Base-by-base conservation (phyloP, 1,140 invertebrate species). In the Macrocentrus cingulum region DNA sequence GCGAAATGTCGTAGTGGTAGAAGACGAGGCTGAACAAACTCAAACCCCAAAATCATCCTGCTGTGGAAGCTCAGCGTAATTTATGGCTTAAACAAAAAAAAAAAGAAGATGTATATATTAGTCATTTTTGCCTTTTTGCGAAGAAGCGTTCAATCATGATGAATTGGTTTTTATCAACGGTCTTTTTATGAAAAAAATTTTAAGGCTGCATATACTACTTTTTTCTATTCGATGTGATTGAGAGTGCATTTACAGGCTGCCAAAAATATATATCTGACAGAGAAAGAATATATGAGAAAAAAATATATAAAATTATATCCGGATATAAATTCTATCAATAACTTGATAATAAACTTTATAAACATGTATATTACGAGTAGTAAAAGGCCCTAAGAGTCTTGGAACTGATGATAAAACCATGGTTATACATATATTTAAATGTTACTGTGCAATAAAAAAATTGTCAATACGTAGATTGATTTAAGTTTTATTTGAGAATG, bases 1-100 rank as follows among this genome's bases (percentile, higher is more conserved):
- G 60, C 75, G 82, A 45, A 86, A 85, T 62, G 83, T 87, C 11
- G 75, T 87, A 0, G 82, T 88, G 20, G 84, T 86, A 1, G 85
- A 86, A 56, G 84, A 87, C 58, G 84, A 85, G 48, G 63, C 70
- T 6, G 75, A 77, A 36, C 62, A 76, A 37, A 65, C 32, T 29
- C 69, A 72, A 34, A 60, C 63, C 16, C 59, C 60, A 20, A 78
- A 76, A 58, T 76, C 71, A 67, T 77, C 70, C 0, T 80, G 77
- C 50, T 80, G 78, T 37, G 67, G 74, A 13, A 56, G 67, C 7
- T 72, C 71, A 42, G 67, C 73, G 58, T 73, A 77, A 72, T 67
- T 71, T 59, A 36, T 25, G 22, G 29, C 22, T 56, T 18, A 20
- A n/a, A 20, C 11, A 19, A 19, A 34, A 50, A 22, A 39, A 39